Evolutionary conservation across 2,113 vertebrate genomes (phyloP).

Genomic region (Galemys pyrenaicus): DNA sequence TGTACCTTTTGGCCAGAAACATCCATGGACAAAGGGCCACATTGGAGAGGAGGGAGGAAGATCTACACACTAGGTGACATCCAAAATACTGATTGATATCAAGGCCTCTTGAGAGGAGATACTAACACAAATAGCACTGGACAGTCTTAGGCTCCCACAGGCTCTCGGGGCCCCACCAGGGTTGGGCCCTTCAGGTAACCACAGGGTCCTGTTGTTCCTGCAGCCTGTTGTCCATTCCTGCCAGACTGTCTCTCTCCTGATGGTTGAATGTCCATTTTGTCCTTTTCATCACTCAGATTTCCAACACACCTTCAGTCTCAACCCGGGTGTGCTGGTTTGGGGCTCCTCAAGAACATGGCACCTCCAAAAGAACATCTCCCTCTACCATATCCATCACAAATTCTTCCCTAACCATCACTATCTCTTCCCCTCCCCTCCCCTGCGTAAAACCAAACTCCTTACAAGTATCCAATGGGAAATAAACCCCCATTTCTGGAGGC

Average conservation of each 20-base stretch:
- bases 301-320: neutral
- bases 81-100: neutral
- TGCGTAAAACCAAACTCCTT: neutral
- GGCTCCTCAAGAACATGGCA: neutral
- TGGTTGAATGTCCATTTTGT: neutral
- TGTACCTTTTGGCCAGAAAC: neutral
- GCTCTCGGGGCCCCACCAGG: neutral
- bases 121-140: rapidly evolving
- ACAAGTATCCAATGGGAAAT: neutral
- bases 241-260: neutral
- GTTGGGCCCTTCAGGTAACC: neutral
- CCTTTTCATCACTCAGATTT: neutral
- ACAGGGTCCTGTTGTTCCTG: neutral
- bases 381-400: too few relatives aligned
- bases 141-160: neutral
- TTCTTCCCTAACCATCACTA: neutral
- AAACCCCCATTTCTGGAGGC: neutral
- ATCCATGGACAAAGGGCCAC: neutral
- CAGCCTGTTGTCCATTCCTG: neutral
- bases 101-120: neutral
- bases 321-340: neutral
- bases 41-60: too few relatives aligned
- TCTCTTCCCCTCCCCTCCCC: neutral
- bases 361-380: neutral
- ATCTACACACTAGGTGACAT: neutral